Evolutionary conservation across 2,888 invertebrate species (phyloP).

Genomic region (Ctena decussata): DNA sequence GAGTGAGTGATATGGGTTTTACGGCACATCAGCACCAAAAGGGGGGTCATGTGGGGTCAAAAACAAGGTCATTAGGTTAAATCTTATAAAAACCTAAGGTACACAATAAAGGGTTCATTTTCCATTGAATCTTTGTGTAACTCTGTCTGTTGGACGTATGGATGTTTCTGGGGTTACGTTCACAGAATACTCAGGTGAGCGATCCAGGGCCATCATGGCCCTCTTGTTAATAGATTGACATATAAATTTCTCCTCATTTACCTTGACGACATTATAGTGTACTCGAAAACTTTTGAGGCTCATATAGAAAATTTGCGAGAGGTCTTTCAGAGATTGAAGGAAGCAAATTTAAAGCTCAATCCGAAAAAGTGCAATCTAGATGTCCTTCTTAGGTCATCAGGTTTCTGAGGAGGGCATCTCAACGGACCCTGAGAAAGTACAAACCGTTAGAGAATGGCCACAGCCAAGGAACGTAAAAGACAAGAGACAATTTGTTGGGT

Average conservation of each 20-base stretch:
- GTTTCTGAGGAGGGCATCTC: slow-evolving; percentile 28
- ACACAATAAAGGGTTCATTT: no score
- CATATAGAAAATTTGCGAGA: slow-evolving; percentile 29
- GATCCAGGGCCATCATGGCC: no score
- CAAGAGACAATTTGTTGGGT: slow-evolving; percentile 36
- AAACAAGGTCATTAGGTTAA: no score
- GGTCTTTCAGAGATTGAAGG: slow-evolving; percentile 41
- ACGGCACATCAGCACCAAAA: no score
- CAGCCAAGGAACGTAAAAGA: slow-evolving; percentile 30
- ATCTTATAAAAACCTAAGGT: no score
- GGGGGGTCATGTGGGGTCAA: no score
- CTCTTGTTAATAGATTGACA: slow-evolving; percentile 24
- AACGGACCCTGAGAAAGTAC: slow-evolving; percentile 19
- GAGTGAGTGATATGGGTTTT: no score
- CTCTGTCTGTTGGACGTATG: no score
- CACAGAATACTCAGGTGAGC: no score
- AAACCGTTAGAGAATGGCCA: slow-evolving; percentile 34
- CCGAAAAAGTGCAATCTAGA: slow-evolving; percentile 38
- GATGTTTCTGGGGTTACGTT: no score
- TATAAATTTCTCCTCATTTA: slow-evolving; percentile 17
- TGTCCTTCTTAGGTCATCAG: background rate
- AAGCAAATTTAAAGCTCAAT: slow-evolving; percentile 34
- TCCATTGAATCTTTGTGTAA: no score
- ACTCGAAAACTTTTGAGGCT: slow-evolving; percentile 17
- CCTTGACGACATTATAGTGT: background rate